Percentiles rank a stretch among this genome's conserved stretches.
phyloP scores from a whole-genome alignment of 2,113 vertebrate genomes.

The Corythornis madagascariensis region DNA sequence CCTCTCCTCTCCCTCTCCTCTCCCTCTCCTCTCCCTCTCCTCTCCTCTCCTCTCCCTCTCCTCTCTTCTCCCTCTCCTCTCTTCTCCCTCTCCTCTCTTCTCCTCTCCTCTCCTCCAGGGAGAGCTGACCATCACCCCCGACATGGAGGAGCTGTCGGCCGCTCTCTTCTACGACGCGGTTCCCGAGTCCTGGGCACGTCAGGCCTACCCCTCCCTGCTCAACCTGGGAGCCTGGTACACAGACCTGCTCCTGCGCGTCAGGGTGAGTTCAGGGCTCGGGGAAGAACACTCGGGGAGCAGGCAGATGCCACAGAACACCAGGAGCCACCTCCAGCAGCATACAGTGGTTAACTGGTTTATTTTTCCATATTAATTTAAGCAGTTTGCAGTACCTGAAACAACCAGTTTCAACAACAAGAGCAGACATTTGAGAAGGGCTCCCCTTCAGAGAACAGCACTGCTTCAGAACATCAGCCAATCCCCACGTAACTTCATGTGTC shows the following conservation, averaged over 20 bases:
- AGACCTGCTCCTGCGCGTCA: conserved; percentile 72
- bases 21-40: too few species aligned
- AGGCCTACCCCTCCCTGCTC: conserved; percentile 79
- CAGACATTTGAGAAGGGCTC: not conserved
- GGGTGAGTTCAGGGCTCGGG: conserved; percentile 51
- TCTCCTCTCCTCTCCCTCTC: too few species aligned
- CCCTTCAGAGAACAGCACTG: not conserved
- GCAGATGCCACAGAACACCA: not conserved
- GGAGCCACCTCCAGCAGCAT: not conserved
- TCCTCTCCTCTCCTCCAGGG: conserved; percentile 53
- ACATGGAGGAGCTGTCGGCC: conserved; percentile 78
- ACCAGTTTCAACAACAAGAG: not conserved
- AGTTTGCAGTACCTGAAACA: not conserved
- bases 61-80: not conserved
- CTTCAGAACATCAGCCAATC: not conserved
- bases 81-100: not conserved
- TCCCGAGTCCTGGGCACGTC: conserved; percentile 70
- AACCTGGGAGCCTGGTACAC: conserved; percentile 73
- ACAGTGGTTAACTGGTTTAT: not conserved
- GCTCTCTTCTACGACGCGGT: conserved; percentile 76
- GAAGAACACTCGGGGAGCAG: not conserved
- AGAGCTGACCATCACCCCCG: conserved; percentile 77
- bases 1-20: too few species aligned
- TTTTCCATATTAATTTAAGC: not conserved
- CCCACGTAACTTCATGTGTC: not conserved